Evolutionary conservation across 2,797 vertebrate genomes (phyloP).

Genomic region (Crypturellus tataupa): DNA sequence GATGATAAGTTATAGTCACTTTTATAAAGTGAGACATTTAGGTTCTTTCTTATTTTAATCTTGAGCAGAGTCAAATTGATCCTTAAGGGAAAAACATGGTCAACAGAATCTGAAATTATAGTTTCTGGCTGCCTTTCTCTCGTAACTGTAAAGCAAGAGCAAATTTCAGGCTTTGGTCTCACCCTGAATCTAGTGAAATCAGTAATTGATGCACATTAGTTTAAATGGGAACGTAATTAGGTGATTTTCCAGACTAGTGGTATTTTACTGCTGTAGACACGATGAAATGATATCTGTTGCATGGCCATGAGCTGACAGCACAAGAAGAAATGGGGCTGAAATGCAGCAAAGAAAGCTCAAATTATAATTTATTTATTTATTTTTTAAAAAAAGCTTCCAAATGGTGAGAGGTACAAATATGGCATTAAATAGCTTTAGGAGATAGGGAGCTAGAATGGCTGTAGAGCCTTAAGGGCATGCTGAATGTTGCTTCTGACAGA

Average conservation of each 20-base stretch:
- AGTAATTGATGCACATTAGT: neutral
- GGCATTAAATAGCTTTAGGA: fast-evolving
- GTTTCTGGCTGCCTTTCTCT: neutral
- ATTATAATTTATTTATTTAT: too few relatives aligned
- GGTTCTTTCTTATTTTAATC: neutral
- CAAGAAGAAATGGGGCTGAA: neutral
- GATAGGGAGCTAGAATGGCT: neutral
- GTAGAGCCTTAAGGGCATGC: neutral
- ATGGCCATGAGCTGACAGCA: neutral
- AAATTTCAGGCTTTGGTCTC: neutral
- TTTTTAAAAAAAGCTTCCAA: neutral
- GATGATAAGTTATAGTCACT: neutral
- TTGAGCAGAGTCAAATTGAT: neutral
- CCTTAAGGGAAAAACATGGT: neutral
- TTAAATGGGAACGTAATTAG: neutral
- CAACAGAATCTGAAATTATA: neutral
- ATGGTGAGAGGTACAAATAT: fast-evolving
- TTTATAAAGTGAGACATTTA: neutral
- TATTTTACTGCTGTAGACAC: neutral
- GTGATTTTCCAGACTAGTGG: neutral
- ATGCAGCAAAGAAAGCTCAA: neutral
- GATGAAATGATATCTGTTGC: neutral
- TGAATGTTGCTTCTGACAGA: fast-evolving
- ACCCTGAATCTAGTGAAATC: neutral
- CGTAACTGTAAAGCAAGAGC: neutral